Base-by-base conservation (phyloP, 2,113 vertebrate genomes). In the Cnemophilus loriae region DNA sequence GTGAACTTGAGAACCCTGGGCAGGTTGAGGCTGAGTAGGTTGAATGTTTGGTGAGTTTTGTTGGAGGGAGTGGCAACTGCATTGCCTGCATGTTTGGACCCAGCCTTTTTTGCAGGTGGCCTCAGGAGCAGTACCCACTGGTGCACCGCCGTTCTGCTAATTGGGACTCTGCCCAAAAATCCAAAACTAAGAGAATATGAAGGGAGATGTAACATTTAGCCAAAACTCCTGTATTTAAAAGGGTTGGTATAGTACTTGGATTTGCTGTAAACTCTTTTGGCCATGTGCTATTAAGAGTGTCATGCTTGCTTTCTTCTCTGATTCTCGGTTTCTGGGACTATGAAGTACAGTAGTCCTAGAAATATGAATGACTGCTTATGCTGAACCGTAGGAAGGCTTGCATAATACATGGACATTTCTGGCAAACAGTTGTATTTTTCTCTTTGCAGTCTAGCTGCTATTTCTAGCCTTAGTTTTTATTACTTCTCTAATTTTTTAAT, bases 21-120 rank as follows among this genome's bases (percentile, higher is more conserved):
- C 92, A 91, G 87, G 91, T 71, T 93, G 78, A 91, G 88, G 61
- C 86, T 89, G 57, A n/a, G 20, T 60, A 59, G 61, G 14, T 14
- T 89, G 57, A 84, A 56, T 64, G 49, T 50, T 80, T 3, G 5
- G 23, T 75, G 55, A 87, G 26, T 60, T 93, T 70, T 77, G 41
- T 89, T 79, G 30, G 3, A 91, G 56, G 68, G 91, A 92, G 86
- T 80, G 86, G 77, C 80, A 79, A 53, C 75, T 92, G 49, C 53
- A 14, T 79, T 93, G 65, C 53, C 44, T 82, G 26, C 1, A 0
- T 78, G 65, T 87, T 92, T 87, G 83, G 70, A 87, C 57, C 22
- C 23, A 73, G 55, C 6, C 11, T 78, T 88, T 81, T 91, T 56
- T 75, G 55, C 70, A 50, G 7, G 21, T 77, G 79, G 47, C 70